Evolutionary conservation across 2,888 invertebrate genomes (phyloP).

Genomic region (Agonopterix alstromeriana): DNA sequence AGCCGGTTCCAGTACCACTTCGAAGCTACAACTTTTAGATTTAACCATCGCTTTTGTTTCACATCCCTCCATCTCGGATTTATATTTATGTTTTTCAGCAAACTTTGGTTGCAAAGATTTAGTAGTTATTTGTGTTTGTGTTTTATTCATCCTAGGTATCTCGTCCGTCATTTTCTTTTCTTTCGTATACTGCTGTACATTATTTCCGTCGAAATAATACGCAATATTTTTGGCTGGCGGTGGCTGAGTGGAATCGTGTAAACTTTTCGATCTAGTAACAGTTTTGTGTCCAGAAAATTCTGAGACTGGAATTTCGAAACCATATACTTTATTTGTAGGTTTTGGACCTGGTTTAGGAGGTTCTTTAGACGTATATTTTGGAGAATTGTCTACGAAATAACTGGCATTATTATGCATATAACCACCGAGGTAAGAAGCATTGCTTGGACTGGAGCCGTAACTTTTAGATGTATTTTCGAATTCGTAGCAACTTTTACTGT

Average conservation of each 20-base stretch:
- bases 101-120: conserved; percentile 66
- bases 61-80: conserved; percentile 63
- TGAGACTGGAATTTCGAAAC: conserved; percentile 53
- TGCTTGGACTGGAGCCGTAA: conserved; percentile 80
- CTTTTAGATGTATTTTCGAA: conserved; percentile 77
- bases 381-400: neutral
- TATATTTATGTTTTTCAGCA: conserved; percentile 58
- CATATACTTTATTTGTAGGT: conserved; percentile 47
- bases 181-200: conserved; percentile 51
- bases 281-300: conserved; percentile 56
- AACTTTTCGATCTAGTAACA: conserved; percentile 63
- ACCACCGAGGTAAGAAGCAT: conserved; percentile 67
- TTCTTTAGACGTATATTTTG: neutral
- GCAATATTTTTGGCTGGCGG: conserved; percentile 67
- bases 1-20: conserved; percentile 69
- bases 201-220: conserved; percentile 70
- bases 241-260: conserved; percentile 58
- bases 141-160: conserved; percentile 76
- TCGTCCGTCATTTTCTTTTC: conserved; percentile 68
- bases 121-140: conserved; percentile 70
- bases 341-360: conserved; percentile 30
- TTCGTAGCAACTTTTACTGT: conserved; percentile 69
- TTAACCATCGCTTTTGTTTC: conserved; percentile 62
- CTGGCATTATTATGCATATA: conserved; percentile 70
- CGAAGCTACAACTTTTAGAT: conserved; percentile 72